Conservation (phyloP, 2,113 vertebrate genomes). For the Silurus glanis region DNA sequence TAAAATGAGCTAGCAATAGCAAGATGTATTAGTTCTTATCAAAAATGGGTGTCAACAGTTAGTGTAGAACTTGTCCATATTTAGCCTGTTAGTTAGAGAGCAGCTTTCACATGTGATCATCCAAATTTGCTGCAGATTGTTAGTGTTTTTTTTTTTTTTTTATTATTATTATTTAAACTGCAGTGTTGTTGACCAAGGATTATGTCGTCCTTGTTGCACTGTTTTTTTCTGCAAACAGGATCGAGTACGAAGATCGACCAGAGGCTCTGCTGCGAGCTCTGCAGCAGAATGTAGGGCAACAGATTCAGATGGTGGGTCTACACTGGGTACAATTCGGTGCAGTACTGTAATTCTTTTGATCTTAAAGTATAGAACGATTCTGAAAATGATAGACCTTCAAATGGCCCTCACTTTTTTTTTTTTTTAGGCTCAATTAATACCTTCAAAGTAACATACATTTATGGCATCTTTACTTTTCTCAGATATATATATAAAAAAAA, state of each 20-base stretch:
- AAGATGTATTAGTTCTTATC: too few relatives aligned
- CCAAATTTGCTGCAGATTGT: too few relatives aligned
- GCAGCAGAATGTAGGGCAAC: conserved; percentile 76
- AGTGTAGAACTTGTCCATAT: too few relatives aligned
- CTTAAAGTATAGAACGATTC: not conserved
- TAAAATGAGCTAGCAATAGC: not conserved
- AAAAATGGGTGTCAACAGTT: too few relatives aligned
- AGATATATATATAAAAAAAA: too few relatives aligned
- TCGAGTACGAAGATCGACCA: conserved; percentile 86
- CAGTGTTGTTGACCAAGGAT: not conserved
- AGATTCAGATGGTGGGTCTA: conserved; percentile 82
- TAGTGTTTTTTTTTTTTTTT: too few relatives aligned
- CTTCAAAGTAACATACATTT: too few relatives aligned
- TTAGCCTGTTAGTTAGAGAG: too few relatives aligned
- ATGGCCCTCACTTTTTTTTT: too few relatives aligned
- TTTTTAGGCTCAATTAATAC: too few relatives aligned
- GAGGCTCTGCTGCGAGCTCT: conserved; percentile 83
- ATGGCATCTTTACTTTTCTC: too few relatives aligned
- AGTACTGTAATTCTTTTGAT: not conserved
- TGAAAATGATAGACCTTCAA: not conserved
- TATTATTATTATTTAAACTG: not conserved
- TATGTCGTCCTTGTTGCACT: not conserved
- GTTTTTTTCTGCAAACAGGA: conserved; percentile 66
- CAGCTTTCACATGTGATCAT: too few relatives aligned
- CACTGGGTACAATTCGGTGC: not conserved